Conservation (phyloP, 2,113 vertebrate species). For the Ondatra zibethicus region DNA sequence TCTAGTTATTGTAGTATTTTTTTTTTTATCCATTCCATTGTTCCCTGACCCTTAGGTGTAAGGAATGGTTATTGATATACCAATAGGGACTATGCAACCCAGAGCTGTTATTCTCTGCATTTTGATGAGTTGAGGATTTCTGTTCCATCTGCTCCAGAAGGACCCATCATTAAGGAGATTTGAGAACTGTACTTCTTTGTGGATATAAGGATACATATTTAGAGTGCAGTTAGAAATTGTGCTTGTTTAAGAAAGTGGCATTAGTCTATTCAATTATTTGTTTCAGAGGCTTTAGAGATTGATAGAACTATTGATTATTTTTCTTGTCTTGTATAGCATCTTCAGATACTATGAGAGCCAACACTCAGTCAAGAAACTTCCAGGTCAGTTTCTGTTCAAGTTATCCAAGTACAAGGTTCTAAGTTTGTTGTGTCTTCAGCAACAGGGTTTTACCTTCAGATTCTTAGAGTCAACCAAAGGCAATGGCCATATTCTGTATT, state of each 20-base stretch:
- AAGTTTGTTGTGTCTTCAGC: background rate
- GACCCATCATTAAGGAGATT: background rate
- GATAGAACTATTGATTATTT: background rate
- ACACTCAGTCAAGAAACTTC: background rate
- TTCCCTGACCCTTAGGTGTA: background rate
- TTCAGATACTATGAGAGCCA: background rate
- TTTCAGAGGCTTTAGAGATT: background rate
- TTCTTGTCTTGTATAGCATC: background rate
- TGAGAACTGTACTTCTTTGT: background rate
- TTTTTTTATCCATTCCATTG: background rate
- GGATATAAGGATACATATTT: background rate
- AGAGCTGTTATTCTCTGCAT: background rate
- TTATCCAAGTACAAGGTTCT: too few species aligned
- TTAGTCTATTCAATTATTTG: background rate
- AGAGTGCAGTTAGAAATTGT: background rate
- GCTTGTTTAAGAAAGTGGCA: background rate
- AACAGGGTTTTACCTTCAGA: background rate
- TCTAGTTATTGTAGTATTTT: background rate
- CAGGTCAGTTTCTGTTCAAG: background rate
- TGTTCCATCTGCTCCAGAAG: background rate
- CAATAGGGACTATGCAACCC: background rate
- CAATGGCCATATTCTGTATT: background rate
- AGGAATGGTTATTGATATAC: background rate
- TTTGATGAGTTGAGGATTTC: background rate
- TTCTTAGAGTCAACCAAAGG: background rate